phyloP scores from a whole-genome alignment of 53 echinoderm and acorn worm genomes.

The Patiria pectinifera region DNA sequence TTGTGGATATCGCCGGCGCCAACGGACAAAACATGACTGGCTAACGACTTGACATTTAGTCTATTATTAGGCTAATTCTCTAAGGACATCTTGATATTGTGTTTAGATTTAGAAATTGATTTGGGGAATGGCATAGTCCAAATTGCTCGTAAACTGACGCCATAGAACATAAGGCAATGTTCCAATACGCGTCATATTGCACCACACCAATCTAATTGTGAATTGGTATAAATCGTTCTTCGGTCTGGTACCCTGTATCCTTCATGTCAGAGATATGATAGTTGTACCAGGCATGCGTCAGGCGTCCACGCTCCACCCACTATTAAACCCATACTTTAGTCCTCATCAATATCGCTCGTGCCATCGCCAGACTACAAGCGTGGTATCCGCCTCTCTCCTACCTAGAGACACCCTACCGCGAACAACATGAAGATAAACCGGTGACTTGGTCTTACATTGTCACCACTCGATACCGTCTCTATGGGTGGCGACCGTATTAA shows the following conservation, averaged over 20 bases:
- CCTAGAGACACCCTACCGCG: background rate
- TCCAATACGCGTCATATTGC: too few relatives aligned
- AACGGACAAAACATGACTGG: too few relatives aligned
- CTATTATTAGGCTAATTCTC: too few relatives aligned
- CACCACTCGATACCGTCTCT: background rate
- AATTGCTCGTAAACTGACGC: background rate
- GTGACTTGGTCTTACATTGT: background rate
- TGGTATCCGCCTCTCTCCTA: background rate
- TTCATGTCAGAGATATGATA: background rate
- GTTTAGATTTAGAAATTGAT: background rate
- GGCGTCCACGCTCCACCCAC: background rate
- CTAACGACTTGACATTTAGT: too few relatives aligned
- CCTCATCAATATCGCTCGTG: background rate
- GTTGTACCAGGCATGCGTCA: background rate
- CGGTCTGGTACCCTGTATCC: background rate
- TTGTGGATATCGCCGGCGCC: too few relatives aligned
- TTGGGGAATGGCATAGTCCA: background rate
- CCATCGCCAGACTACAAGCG: background rate
- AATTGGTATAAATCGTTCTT: background rate
- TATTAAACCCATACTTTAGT: background rate
- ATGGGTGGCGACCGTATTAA: conserved; percentile 3
- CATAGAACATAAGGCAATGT: too few relatives aligned
- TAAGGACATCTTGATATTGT: background rate
- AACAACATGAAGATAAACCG: background rate
- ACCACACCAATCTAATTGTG: background rate